Conservation (phyloP, 2,113 vertebrate species). For the Sciurus niger region DNA sequence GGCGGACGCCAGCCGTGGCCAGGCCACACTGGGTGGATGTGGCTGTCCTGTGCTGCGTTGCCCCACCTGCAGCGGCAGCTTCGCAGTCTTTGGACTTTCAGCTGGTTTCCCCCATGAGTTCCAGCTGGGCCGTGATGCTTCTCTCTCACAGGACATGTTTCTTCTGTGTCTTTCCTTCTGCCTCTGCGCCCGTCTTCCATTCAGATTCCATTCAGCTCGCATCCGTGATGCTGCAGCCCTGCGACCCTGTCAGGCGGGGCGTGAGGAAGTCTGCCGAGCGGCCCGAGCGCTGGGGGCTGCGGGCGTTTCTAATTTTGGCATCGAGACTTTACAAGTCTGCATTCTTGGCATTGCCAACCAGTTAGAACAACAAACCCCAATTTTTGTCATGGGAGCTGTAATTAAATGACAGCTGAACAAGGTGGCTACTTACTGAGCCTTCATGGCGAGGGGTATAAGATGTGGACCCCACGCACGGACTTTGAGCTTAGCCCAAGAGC, state of each 20-base stretch:
- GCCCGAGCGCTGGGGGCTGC: not conserved
- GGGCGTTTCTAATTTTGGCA: constrained; percentile 53
- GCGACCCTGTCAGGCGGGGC: not conserved
- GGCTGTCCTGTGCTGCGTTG: not conserved
- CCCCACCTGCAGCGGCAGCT: too few species aligned
- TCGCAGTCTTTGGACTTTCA: too few species aligned
- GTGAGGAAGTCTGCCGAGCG: not conserved
- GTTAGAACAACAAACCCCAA: constrained; percentile 55
- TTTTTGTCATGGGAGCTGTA: constrained; percentile 33
- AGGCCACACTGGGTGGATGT: not conserved
- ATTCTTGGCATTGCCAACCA: constrained; percentile 65
- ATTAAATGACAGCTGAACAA: constrained; percentile 22
- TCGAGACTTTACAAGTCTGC: constrained; percentile 52
- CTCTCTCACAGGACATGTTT: not conserved
- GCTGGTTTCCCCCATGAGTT: fast-evolving
- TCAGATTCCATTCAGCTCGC: not conserved
- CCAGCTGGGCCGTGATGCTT: fast-evolving
- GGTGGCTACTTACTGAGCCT: not conserved
- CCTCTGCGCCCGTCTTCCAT: not conserved
- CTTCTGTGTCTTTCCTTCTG: not conserved
- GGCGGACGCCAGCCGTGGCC: fast-evolving
- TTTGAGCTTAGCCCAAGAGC: not conserved
- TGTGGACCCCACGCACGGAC: not conserved
- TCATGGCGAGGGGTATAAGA: not conserved
- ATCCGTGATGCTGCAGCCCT: not conserved